Percentiles rank a stretch among this genome's conserved stretches.
Evolutionary conservation across 1,140 invertebrate genomes (phyloP).

Genomic region (Centruroides vittatus): DNA sequence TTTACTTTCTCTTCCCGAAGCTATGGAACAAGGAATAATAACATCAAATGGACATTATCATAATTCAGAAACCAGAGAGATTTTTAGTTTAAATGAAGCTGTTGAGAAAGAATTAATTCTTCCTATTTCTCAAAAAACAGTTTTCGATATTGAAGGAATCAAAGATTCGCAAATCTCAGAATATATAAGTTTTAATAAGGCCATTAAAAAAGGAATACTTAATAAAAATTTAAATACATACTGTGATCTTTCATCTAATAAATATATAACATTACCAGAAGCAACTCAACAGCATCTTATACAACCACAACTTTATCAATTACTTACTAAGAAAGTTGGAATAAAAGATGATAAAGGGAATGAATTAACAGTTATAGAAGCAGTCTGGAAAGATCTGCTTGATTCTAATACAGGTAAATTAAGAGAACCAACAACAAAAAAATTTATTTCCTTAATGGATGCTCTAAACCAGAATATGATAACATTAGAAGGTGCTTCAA

Average conservation of each 20-base stretch:
- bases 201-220: constrained; percentile 60
- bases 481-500: constrained; percentile 64
- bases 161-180: constrained; percentile 65
- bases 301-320: constrained; percentile 62
- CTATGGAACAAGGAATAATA: constrained; percentile 61
- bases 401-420: constrained; percentile 75
- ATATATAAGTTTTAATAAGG: constrained; percentile 72
- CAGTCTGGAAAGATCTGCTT: constrained; percentile 63
- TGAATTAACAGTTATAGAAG: constrained; percentile 68
- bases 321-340: constrained; percentile 65
- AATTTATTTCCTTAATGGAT: constrained; percentile 63
- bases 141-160: constrained; percentile 84
- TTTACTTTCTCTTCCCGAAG: constrained; percentile 66
- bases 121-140: constrained; percentile 67
- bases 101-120: constrained; percentile 74
- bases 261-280: constrained; percentile 50
- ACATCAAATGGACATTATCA: constrained; percentile 52
- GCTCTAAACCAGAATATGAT: constrained; percentile 71
- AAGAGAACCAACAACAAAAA: constrained; percentile 55
- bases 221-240: constrained; percentile 57
- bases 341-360: constrained; percentile 47
- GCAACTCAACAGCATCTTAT: constrained; percentile 31
- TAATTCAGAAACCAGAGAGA: constrained; percentile 51
- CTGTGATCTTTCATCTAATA: constrained; percentile 53
- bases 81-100: constrained; percentile 56